Evolutionary conservation across 2,113 vertebrate species (phyloP).

Genomic region (Triplophysa dalaica): DNA sequence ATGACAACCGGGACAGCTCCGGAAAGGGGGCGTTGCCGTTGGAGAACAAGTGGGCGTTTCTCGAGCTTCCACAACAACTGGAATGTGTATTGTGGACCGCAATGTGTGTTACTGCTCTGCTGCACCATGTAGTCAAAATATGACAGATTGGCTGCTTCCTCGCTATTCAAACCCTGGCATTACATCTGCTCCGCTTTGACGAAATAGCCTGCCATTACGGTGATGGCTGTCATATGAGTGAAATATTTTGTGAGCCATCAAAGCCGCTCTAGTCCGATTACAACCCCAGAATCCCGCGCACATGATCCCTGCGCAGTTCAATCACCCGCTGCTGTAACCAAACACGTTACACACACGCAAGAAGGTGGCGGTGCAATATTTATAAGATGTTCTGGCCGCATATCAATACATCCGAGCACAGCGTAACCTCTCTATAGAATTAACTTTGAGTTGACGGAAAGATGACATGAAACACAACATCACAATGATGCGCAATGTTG

Average conservation of each 20-base stretch:
- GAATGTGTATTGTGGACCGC: not conserved
- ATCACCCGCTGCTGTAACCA: conserved; percentile 33
- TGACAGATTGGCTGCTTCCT: too few relatives aligned
- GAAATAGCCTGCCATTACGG: not conserved
- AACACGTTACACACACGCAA: conserved; percentile 26
- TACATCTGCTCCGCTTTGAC: not conserved
- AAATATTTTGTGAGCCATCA: conserved; percentile 27
- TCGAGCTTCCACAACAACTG: not conserved
- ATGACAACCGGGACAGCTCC: conserved; percentile 18
- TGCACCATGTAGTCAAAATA: not conserved
- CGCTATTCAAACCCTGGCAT: not conserved
- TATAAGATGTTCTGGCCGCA: not conserved
- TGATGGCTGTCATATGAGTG: conserved; percentile 2
- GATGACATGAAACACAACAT: not conserved
- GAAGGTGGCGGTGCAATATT: conserved; percentile 47
- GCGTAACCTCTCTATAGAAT: not conserved
- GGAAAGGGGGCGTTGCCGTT: conserved; percentile 20
- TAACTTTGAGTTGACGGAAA: not conserved
- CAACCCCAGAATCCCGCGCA: conserved; percentile 34
- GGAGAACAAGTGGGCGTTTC: conserved; percentile 9
- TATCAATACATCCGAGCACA: not conserved
- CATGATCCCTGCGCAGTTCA: conserved; percentile 34
- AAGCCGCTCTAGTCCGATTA: conserved; percentile 37
- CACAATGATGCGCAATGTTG: not conserved
- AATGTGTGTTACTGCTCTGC: not conserved